These are phyloP conservation scores for Catharus ustulatus DNA, from an alignment of 2,797 vertebrate genomes.

Conservation along the genomic window DNA sequence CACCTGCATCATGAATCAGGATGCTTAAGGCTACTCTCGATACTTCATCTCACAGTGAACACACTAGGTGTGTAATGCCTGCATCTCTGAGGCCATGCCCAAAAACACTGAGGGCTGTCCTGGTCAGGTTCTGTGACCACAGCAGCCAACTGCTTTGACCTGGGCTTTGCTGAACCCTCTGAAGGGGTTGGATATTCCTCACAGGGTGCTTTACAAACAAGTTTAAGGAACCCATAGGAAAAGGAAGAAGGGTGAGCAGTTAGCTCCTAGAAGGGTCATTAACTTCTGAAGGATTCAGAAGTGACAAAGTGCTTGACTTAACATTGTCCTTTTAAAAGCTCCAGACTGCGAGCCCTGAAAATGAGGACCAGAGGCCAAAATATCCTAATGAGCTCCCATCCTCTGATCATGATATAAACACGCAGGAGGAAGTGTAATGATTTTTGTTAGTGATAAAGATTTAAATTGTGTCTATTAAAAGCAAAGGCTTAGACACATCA, in stretches of 20 bases:
- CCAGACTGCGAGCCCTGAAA: not conserved
- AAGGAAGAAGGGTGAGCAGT: not conserved
- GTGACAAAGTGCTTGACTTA: not conserved
- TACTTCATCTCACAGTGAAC: not conserved
- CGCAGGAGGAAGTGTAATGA: not conserved
- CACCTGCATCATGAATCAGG: not conserved
- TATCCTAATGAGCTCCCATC: not conserved
- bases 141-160: not conserved
- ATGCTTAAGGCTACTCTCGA: not conserved
- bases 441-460: conserved; percentile 1
- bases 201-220: not conserved
- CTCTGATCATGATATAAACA: not conserved
- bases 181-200: not conserved
- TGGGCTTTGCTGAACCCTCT: not conserved
- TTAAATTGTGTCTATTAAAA: conserved; percentile 1
- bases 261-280: not conserved
- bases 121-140: not conserved
- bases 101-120: not conserved
- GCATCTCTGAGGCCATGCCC: not conserved
- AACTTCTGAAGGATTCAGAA: not conserved
- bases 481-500: not conserved
- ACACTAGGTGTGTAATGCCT: not conserved
- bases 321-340: not conserved
- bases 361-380: not conserved
- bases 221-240: not conserved